Evolutionary conservation across 2,113 vertebrate species (phyloP).

Genomic region (Setophaga kirtlandii): DNA sequence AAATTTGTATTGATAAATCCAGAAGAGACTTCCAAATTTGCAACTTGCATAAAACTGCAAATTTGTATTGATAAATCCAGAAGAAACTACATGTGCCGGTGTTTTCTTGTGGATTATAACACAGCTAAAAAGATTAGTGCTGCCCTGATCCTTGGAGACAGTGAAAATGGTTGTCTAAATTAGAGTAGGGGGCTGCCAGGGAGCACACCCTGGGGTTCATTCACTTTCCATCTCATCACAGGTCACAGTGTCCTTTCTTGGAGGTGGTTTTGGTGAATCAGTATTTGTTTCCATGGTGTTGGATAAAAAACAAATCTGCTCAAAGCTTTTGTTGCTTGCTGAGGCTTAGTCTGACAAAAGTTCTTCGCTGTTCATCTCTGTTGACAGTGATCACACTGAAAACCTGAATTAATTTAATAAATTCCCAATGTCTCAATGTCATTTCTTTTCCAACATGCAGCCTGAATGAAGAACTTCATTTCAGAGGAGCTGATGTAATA

Average conservation of each 20-base stretch:
- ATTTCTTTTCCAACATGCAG: slow-evolving; percentile 25
- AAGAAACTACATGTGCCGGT: background rate
- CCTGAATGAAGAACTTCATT: background rate
- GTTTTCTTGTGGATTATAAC: background rate
- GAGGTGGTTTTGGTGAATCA: background rate
- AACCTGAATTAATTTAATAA: slow-evolving; percentile 46
- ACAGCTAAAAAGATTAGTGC: background rate
- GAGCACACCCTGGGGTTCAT: background rate
- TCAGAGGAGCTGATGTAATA: slow-evolving; percentile 36
- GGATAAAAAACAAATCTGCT: background rate
- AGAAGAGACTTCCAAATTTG: background rate
- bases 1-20: background rate
- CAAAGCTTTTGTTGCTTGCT: background rate
- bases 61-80: background rate
- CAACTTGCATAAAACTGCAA: background rate
- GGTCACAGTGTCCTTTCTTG: background rate
- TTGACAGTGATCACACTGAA: background rate
- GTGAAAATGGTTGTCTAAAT: slow-evolving; percentile 14
- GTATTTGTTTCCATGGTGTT: slow-evolving; percentile 29
- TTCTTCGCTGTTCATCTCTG: background rate
- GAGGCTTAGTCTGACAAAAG: slow-evolving; percentile 23
- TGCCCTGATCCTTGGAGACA: slow-evolving; percentile 6
- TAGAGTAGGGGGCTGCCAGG: background rate
- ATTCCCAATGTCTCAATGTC: slow-evolving; percentile 15
- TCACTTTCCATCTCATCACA: background rate